phyloP scores from a whole-genome alignment of 1,140 invertebrate species.

The Drosophila arawakana region DNA sequence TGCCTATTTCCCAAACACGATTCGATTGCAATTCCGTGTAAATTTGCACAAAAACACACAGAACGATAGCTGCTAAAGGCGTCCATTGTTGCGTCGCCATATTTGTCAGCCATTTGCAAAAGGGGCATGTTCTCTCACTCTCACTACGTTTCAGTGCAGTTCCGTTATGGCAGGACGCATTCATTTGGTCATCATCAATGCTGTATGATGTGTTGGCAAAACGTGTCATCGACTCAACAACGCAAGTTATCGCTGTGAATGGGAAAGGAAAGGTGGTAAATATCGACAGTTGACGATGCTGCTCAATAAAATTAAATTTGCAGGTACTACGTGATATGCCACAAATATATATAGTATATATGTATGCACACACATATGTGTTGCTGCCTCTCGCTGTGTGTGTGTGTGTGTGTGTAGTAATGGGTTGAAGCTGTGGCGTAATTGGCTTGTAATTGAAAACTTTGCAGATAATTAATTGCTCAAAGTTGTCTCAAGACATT shows the following conservation, averaged over 20 bases:
- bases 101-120: conserved; percentile 62
- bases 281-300: conserved; percentile 32
- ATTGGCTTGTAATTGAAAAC: conserved; percentile 79
- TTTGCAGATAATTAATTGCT: conserved; percentile 78
- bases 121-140: conserved; percentile 17
- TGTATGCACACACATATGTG: background rate
- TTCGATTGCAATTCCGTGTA: conserved; percentile 54
- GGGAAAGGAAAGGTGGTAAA: background rate
- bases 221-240: conserved; percentile 62
- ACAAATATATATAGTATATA: background rate
- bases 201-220: conserved; percentile 74
- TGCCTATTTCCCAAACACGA: conserved; percentile 2
- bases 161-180: conserved; percentile 67
- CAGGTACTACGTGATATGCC: conserved; percentile 22
- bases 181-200: conserved; percentile 64
- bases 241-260: background rate
- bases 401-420: conserved; percentile 6
- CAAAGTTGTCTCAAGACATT: conserved; percentile 75
- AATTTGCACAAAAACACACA: conserved; percentile 68
- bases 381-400: too few relatives aligned
- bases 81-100: conserved; percentile 51
- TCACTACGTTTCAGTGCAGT: conserved; percentile 37
- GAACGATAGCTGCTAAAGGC: conserved; percentile 9
- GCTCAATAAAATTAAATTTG: conserved; percentile 67
- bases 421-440: conserved; percentile 55